These are phyloP conservation scores for Channa striata DNA, from an alignment of 2,797 vertebrate genomes.

Conservation along the genomic window DNA sequence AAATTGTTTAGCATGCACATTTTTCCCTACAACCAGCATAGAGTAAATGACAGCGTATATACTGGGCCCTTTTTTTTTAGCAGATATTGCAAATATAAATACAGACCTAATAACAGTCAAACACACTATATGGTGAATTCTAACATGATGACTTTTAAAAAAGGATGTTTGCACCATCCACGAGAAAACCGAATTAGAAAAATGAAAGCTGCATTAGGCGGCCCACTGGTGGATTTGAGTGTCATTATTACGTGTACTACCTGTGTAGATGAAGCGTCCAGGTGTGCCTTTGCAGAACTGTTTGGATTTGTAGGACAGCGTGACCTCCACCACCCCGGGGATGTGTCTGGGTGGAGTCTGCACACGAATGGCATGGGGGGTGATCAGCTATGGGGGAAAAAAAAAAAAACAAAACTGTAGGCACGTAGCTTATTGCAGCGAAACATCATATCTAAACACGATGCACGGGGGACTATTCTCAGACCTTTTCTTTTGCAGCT, in stretches of 20 bases:
- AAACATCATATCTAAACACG: slow-evolving; percentile 59
- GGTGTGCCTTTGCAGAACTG: slow-evolving; percentile 99
- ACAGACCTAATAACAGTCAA: slow-evolving; percentile 25
- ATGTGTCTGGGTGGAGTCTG: slow-evolving; percentile 93
- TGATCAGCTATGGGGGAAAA: slow-evolving; percentile 95
- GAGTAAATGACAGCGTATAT: slow-evolving; percentile 33
- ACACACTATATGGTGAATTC: slow-evolving; percentile 9
- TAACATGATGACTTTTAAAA: slow-evolving; percentile 23
- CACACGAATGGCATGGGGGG: slow-evolving; percentile 97
- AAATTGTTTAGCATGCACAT: slow-evolving; percentile 66
- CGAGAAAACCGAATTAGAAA: slow-evolving; percentile 4
- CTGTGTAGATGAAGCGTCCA: slow-evolving; percentile 99
- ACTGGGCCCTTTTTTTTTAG: slow-evolving; percentile 38
- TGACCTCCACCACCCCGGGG: slow-evolving; percentile 97
- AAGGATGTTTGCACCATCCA: not conserved
- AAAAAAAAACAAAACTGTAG: slow-evolving; percentile 49
- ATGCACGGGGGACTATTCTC: slow-evolving; percentile 49
- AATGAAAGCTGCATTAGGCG: not conserved
- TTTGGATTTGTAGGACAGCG: slow-evolving; percentile 99
- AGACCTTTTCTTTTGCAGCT: slow-evolving; percentile 59
- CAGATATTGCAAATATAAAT: slow-evolving; percentile 29
- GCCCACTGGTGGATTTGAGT: not conserved
- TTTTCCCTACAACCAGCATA: slow-evolving; percentile 30
- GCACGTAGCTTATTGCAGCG: slow-evolving; percentile 61
- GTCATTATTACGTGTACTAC: slow-evolving; percentile 78